Conservation (phyloP, 2,888 invertebrate genomes). For the Aspidiotus rigidus region DNA sequence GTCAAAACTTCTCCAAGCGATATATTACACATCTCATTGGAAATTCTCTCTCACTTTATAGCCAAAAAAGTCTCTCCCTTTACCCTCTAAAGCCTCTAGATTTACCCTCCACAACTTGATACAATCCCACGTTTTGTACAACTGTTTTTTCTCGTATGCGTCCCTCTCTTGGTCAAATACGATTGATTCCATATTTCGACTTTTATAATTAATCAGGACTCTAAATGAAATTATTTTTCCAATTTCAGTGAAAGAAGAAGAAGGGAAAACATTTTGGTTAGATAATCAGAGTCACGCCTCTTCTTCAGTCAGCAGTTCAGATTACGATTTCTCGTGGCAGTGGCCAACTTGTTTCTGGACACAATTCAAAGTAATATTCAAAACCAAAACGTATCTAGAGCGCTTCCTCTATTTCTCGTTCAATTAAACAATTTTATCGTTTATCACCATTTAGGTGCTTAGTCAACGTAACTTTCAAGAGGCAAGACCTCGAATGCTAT, state of each 20-base stretch:
- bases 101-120: too few species aligned
- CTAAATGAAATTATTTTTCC: not conserved
- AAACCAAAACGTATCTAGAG: not conserved
- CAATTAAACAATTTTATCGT: too few species aligned
- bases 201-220: too few species aligned
- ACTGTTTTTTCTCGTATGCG: too few species aligned
- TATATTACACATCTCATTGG: too few species aligned
- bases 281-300: conserved; percentile 62
- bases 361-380: conserved; percentile 52
- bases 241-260: conserved; percentile 51
- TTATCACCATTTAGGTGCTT: conserved; percentile 47
- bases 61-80: too few species aligned
- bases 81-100: too few species aligned
- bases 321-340: conserved; percentile 56
- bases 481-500: conserved; percentile 64
- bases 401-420: not conserved
- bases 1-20: too few species aligned
- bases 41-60: too few species aligned
- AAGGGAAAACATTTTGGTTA: conserved; percentile 58
- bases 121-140: too few species aligned
- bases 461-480: conserved; percentile 66
- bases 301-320: conserved; percentile 54
- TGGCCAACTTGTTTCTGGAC: conserved; percentile 72
- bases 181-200: too few species aligned
- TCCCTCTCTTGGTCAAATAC: too few species aligned